Base-by-base conservation (phyloP, 1,140 invertebrate genomes). In the Rhyzopertha dominica region DNA sequence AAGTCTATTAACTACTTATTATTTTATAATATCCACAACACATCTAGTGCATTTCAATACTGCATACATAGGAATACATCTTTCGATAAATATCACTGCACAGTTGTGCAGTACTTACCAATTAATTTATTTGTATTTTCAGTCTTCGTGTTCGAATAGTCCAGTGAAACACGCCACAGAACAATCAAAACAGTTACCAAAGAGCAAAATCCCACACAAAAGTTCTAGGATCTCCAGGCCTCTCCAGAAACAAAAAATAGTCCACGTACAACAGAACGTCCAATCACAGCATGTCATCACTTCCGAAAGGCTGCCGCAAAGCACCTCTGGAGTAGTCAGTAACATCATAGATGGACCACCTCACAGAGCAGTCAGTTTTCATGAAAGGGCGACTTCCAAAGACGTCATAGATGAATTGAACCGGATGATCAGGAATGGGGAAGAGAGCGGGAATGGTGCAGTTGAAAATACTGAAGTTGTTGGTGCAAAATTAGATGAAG, bases 321-420 rank as follows among this genome's bases (percentile, higher is more conserved):
- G 48, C 28, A 47, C 58, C 0, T 56, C 59, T 1, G 62, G 62
- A 8, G 51, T 59, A 13, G 35, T 62, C 4, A 59, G 72, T 66
- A 63, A 65, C 68, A 66, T 71, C 12, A 68, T 66, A 20, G 63
- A 69, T 39, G 68, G 67, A 7, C 66, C 68, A 1, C 66, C 68
- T 1, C 64, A 69, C 49, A 49, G 73, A 46, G 68, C 70, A 2
- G 54, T 81, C 23, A 81, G 80, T 66, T 83, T 83, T 59, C 80
- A 82, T 54, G 80, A 84, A 57, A 71, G 77, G 29, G 80, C 81
- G 4, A 82, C 81, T 20, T 83, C 80, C 18, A 84, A 84, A 59
- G 81, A 85, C 58, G 80, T 84, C n/a, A 84, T 84, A 46, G 81
- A 84, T 49, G 81, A 84, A 61, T 65, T 85, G 19, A 84, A 84